Conservation (phyloP, 1,140 invertebrate genomes). For the Procambarus virginalis region DNA sequence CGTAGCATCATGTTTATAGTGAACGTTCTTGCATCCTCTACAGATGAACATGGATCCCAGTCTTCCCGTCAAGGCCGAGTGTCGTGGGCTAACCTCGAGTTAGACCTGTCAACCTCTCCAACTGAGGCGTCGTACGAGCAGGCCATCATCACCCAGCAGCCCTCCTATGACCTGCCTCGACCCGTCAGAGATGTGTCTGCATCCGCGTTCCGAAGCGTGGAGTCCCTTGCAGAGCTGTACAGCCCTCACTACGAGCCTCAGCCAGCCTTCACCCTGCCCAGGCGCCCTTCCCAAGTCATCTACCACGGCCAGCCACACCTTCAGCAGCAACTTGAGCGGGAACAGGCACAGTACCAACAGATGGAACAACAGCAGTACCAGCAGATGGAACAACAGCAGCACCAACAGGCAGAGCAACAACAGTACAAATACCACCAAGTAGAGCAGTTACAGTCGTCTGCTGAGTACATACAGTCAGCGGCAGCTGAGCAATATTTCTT, state of each 20-base stretch:
- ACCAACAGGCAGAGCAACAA: not conserved
- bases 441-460: not conserved
- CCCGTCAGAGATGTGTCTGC: not conserved
- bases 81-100: constrained; percentile 28
- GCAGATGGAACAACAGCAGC: constrained; percentile 2
- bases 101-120: not conserved
- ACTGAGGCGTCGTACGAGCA: too few relatives aligned
- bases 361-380: constrained; percentile 11
- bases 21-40: not conserved
- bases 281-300: constrained; percentile 27
- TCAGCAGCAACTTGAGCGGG: constrained; percentile 27
- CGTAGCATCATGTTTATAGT: too few relatives aligned
- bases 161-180: not conserved
- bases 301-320: constrained; percentile 49
- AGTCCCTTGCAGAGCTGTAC: constrained; percentile 18
- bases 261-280: constrained; percentile 9
- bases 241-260: not conserved
- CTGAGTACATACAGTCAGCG: not conserved
- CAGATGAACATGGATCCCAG: not conserved
- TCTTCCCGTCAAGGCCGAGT: not conserved
- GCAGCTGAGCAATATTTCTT: constrained; percentile 21
- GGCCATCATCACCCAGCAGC: not conserved
- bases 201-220: constrained; percentile 35
- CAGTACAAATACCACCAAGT: not conserved
- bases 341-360: not conserved